A percentile compares a stretch with the other conserved stretches of the same genome.
Conservation (phyloP, 1,140 invertebrate species). For the Heliconius hewitsoni region DNA sequence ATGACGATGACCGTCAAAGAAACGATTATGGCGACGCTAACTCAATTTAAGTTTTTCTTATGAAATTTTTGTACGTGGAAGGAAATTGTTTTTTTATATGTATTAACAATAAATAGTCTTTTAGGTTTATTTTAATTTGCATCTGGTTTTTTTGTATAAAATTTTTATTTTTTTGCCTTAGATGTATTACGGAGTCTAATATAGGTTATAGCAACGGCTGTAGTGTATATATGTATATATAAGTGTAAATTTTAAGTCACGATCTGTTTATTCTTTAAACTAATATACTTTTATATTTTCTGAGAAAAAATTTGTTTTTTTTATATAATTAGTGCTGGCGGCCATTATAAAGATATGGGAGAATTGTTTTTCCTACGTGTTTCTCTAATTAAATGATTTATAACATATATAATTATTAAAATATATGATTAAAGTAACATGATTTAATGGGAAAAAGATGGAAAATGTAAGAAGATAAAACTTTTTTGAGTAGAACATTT, state of each 20-base stretch:
- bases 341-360: conserved; percentile 8
- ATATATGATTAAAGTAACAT: not conserved
- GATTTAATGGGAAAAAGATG: too few species aligned
- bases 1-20: not conserved
- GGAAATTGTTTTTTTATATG: not conserved
- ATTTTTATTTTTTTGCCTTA: too few species aligned
- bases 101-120: too few species aligned
- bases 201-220: too few species aligned
- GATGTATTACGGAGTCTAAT: too few species aligned
- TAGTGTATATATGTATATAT: not conserved
- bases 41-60: not conserved
- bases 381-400: not conserved
- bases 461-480: too few species aligned
- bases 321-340: not conserved
- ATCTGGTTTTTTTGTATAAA: too few species aligned
- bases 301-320: too few species aligned
- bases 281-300: too few species aligned
- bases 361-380: not conserved
- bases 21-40: not conserved
- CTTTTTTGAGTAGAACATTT: too few species aligned
- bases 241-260: too few species aligned
- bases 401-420: not conserved
- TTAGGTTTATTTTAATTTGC: not conserved
- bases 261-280: too few species aligned
- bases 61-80: not conserved